Evolutionary conservation across 1,140 invertebrate species (phyloP).

Genomic region (Mycetomoellerius zeteki): DNA sequence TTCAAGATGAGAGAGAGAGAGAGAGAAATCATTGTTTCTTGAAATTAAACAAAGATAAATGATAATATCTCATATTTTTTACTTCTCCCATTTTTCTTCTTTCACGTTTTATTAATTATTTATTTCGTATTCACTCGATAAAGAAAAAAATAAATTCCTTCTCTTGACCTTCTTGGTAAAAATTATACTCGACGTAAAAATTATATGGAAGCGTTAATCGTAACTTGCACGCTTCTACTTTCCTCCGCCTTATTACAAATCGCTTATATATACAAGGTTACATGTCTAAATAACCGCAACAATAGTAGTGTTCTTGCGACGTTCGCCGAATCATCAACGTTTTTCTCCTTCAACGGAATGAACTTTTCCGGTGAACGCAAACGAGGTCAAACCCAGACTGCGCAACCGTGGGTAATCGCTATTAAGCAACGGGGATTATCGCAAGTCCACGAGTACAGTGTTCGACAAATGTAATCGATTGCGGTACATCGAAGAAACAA

Average conservation of each 20-base stretch:
- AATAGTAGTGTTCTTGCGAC: constrained; percentile 34
- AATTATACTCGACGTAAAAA: background rate
- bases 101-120: background rate
- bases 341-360: background rate
- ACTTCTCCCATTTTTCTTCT: background rate
- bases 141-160: background rate
- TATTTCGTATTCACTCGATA: background rate
- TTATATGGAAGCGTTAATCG: constrained; percentile 1
- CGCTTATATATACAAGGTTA: constrained; percentile 43
- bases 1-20: too few species aligned
- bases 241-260: constrained; percentile 20
- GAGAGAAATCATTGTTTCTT: background rate
- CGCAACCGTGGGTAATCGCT: constrained; percentile 50
- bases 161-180: background rate
- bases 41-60: background rate
- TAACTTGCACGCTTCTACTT: constrained; percentile 25
- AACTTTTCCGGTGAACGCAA: constrained; percentile 17
- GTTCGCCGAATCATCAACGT: constrained; percentile 44
- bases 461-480: constrained; percentile 26
- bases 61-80: background rate
- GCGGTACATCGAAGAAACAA: background rate
- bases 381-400: constrained; percentile 49
- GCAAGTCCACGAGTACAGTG: constrained; percentile 6
- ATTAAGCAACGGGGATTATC: constrained; percentile 52
- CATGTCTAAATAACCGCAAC: constrained; percentile 36